A percentile compares a stretch with the other conserved stretches of the same genome.
Conservation (phyloP, 2,113 vertebrate species). For the Eurypyga helias region DNA sequence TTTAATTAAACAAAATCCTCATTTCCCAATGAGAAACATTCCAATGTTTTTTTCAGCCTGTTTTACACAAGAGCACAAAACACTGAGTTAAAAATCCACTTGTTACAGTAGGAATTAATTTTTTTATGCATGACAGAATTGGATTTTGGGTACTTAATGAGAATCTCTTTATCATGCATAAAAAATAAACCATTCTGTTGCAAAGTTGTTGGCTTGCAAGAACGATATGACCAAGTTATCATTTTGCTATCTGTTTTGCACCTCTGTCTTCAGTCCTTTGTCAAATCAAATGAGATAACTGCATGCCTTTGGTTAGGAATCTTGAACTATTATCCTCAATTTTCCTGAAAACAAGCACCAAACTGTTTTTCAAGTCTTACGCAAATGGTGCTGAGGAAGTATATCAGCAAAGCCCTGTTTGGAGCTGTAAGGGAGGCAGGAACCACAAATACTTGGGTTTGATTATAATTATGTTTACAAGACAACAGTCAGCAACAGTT, state of each 20-base stretch:
- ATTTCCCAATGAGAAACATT: conserved; percentile 38
- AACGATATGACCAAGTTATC: neutral
- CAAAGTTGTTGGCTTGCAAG: neutral
- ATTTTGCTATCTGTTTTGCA: neutral
- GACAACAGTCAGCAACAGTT: neutral
- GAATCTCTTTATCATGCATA: neutral
- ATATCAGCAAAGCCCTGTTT: neutral
- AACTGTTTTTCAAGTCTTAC: neutral
- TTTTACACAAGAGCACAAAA: conserved; percentile 6
- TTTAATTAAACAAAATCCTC: conserved; percentile 33
- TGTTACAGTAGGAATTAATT: conserved; percentile 20
- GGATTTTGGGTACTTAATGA: neutral
- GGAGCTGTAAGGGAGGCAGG: neutral
- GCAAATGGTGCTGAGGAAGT: neutral
- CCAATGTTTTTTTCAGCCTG: neutral
- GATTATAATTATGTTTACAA: neutral
- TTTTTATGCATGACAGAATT: neutral
- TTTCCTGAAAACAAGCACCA: neutral
- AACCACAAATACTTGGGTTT: neutral
- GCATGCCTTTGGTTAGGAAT: neutral
- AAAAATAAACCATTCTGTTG: neutral
- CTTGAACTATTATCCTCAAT: neutral
- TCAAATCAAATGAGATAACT: neutral
- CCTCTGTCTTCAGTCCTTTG: neutral
- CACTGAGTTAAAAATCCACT: conserved; percentile 1